Percentiles rank a stretch among this genome's conserved stretches.
Evolutionary conservation across 2,797 vertebrate genomes (phyloP).

Genomic region (Macropodus opercularis): DNA sequence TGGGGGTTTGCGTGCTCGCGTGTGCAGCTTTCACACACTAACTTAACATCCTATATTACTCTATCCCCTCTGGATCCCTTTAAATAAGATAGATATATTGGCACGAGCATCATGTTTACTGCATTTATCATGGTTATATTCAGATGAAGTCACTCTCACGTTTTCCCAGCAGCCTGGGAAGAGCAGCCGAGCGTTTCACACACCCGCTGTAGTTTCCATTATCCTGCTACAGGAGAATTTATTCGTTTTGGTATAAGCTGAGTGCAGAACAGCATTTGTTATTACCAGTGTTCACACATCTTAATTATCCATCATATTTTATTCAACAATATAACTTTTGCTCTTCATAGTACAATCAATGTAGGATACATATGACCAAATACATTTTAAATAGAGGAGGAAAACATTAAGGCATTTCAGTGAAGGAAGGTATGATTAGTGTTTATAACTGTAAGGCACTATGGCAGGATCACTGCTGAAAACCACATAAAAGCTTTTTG

Average conservation of each 20-base stretch:
- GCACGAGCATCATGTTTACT: conserved; percentile 51
- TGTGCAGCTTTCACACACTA: conserved; percentile 39
- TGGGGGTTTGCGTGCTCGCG: conserved; percentile 22
- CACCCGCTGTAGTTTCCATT: conserved; percentile 56
- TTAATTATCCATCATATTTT: conserved; percentile 82
- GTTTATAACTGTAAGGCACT: conserved; percentile 69
- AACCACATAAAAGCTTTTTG: conserved; percentile 48
- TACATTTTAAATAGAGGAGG: conserved; percentile 83
- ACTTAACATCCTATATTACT: conserved; percentile 55
- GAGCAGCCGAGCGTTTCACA: conserved; percentile 48
- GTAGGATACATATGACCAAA: conserved; percentile 79
- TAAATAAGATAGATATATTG: conserved; percentile 71
- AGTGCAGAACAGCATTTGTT: conserved; percentile 1
- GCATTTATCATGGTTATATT: conserved; percentile 71
- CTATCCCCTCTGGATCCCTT: conserved; percentile 57
- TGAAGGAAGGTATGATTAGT: conserved; percentile 47
- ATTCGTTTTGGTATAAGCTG: conserved; percentile 16
- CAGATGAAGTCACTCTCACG: conserved; percentile 67
- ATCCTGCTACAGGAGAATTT: conserved; percentile 38
- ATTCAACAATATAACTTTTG: conserved; percentile 87
- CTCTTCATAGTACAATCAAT: conserved; percentile 85
- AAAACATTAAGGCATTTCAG: conserved; percentile 68
- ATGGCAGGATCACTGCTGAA: conserved; percentile 46
- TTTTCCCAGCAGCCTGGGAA: conserved; percentile 51
- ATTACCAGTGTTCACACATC: conserved; percentile 8